A percentile compares a stretch with the other conserved stretches of the same genome.
Conservation (phyloP, 2,113 vertebrate species). For the Laticauda colubrina region DNA sequence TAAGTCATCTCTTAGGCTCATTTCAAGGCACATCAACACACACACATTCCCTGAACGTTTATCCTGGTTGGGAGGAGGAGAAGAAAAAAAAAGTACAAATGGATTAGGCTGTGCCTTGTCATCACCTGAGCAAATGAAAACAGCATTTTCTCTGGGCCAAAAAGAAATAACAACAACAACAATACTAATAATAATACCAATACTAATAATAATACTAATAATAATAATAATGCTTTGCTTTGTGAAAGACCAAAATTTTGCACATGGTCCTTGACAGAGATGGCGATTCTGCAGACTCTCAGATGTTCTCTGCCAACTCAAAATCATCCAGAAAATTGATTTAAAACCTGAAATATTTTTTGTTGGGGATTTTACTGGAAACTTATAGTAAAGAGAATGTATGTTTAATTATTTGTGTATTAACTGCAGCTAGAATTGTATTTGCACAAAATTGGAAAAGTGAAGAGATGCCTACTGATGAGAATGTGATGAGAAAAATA, state of each 20-base stretch:
- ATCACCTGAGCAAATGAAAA: neutral
- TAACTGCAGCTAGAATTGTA: too few relatives aligned
- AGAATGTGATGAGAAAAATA: too few relatives aligned
- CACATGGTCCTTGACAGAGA: neutral
- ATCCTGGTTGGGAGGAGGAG: neutral
- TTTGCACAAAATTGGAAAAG: too few relatives aligned
- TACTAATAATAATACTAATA: too few relatives aligned
- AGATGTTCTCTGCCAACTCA: neutral
- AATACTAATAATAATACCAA: too few relatives aligned
- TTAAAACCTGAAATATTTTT: too few relatives aligned
- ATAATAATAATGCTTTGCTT: neutral
- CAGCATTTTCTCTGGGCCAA: neutral
- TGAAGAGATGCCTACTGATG: too few relatives aligned
- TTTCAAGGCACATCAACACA: neutral
- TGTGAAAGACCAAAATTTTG: neutral
- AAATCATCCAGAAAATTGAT: neutral
- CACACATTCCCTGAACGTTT: neutral
- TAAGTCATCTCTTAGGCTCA: neutral
- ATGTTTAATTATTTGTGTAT: too few relatives aligned
- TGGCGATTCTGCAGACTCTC: neutral
- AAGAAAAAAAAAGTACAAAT: neutral
- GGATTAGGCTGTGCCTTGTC: neutral
- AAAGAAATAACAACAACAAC: too few relatives aligned
- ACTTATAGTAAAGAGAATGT: too few relatives aligned
- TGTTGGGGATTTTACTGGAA: too few relatives aligned